Evolutionary conservation across 2,888 invertebrate genomes (phyloP), one percentile per base, ranked within the genome.

Genomic region (Melinaea marsaeus): DNA sequence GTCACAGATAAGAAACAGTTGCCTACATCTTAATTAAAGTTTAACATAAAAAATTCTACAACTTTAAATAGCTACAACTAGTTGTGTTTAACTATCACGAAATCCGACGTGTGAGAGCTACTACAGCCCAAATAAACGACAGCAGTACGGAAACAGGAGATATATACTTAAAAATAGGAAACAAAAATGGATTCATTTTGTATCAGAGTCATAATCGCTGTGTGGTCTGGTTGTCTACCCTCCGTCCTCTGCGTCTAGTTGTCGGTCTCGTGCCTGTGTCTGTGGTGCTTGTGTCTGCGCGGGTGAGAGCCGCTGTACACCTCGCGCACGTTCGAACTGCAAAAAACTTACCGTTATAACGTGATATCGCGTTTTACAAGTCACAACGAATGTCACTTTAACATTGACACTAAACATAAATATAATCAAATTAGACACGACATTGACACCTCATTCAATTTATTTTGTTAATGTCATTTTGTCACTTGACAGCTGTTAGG

Each of bases 271-370:
- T 65, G 75, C 62, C 71, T 69, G 66, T 56, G 69, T 70, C 79
- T 79, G 77, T 78, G 79, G 61, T 79, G 78, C 42, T 78, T 78
- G 71, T 80, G 84, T 55, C 1, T 86, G 78, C 89, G 81, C 3
- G 91, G 91, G 62, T 87, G 90, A n/a, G 87, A 68, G 11, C 85
- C 79, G 71, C 85, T 76, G 79, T 91, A 91, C 64, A 89, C 80
- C 64, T 89, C 86, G 74, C 91, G 90, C 1, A 89, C 88, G 51
- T 79, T 80, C 5, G 83, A 74, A 59, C 89, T 88, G 83, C 0
- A 79, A 79, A 42, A 3, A 32, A 32, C 1, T 51, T n/a, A 51
- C 22, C 2, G 32, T 51, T 11, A 7, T 22, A 22, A 22, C 22
- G 22, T 22, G 22, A 51, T 51, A 51, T 42, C 42, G 32, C n/a